Evolutionary conservation across 92 coral and sea anemone genomes (phyloP).

Genomic region (Bergia puertoricense): DNA sequence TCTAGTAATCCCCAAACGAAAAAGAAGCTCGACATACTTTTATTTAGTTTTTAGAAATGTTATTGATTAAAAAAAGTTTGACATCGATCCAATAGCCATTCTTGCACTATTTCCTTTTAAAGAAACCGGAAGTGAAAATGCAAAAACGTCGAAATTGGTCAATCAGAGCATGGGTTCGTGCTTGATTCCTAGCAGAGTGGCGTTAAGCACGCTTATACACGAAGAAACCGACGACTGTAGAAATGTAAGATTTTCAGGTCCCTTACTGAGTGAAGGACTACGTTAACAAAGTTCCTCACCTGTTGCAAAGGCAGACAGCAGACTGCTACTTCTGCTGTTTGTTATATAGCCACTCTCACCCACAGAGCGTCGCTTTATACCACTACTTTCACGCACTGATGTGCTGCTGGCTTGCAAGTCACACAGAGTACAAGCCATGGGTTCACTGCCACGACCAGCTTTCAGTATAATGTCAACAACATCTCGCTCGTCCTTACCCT

Average conservation of each 20-base stretch:
- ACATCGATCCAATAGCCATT: no score
- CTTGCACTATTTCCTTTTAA: no score
- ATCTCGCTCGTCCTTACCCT: slow-evolving; percentile 64
- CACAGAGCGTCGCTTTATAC: not conserved
- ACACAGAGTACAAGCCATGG: not conserved
- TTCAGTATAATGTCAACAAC: slow-evolving; percentile 61
- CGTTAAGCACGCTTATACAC: no score
- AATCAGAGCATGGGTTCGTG: not conserved
- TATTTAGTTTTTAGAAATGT: no score
- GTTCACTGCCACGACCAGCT: slow-evolving; percentile 16
- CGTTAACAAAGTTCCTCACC: not conserved
- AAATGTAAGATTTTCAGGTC: no score
- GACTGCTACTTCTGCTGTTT: slow-evolving; percentile 35
- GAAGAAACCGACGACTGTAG: no score
- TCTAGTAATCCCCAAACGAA: no score
- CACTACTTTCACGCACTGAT: not conserved
- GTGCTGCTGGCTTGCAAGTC: not conserved
- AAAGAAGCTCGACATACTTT: no score
- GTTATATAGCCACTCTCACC: slow-evolving; percentile 28
- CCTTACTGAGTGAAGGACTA: no score
- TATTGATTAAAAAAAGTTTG: no score
- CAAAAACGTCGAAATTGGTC: no score
- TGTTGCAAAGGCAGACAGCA: slow-evolving; percentile 4
- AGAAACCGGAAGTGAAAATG: no score
- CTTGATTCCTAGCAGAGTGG: not conserved